Conservation (phyloP, 2,113 vertebrate species). For the Machaerirhynchus nigripectus region DNA sequence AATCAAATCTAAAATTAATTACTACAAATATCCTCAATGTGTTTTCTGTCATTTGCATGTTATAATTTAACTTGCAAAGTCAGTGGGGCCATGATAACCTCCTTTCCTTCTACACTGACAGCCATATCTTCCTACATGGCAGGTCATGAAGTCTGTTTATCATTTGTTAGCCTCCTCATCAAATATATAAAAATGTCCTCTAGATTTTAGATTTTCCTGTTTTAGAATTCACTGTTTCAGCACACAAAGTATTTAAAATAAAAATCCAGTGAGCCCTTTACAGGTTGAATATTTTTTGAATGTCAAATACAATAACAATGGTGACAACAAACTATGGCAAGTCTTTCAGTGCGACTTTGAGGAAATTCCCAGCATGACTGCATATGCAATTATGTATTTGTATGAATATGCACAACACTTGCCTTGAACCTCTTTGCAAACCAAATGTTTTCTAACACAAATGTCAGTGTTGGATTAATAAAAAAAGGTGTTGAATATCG, state of each 20-base stretch:
- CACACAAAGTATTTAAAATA: not conserved
- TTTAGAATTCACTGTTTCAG: not conserved
- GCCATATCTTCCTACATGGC: not conserved
- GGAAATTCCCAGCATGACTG: not conserved
- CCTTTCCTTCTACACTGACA: not conserved
- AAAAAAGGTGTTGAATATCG: not conserved
- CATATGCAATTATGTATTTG: not conserved
- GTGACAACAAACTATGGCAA: not conserved
- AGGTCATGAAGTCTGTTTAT: not conserved
- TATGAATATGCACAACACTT: not conserved
- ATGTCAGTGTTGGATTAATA: not conserved
- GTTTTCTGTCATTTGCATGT: not conserved
- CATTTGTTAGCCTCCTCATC: not conserved
- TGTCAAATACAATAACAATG: not conserved
- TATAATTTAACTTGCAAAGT: not conserved
- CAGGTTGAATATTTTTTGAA: not conserved
- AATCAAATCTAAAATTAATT: not conserved
- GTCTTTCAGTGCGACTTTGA: not conserved
- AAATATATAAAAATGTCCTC: not conserved
- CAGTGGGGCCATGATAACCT: not conserved
- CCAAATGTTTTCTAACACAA: not conserved
- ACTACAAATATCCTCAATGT: not conserved
- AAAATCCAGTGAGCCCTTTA: not conserved
- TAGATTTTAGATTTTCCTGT: not conserved
- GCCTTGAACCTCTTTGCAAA: not conserved